Base-by-base conservation (phyloP, 2,113 vertebrate genomes). In the Notiomystis cincta region DNA sequence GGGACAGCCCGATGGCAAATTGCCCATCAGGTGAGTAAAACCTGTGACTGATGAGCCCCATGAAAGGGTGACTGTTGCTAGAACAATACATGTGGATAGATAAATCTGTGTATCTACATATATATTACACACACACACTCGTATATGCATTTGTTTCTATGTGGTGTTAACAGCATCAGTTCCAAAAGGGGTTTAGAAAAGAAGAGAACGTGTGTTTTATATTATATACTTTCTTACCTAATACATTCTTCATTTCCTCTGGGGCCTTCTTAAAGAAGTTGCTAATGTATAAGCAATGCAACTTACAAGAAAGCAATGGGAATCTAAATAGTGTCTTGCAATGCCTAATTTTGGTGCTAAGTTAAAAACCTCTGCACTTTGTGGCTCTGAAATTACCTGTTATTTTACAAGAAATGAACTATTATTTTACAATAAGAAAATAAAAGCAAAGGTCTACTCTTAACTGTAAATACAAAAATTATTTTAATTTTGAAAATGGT, bases 21-120 rank as follows among this genome's bases (percentile, higher is more conserved):
- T 96, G 98, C 98, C 98, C 97, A 95, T 98, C 97, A 94, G 97
- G 97, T 98, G 97, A 97, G 97, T 96, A 83, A 96, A 96, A 95
- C 89, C 85, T 97, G 88, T 19, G 93, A 94, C 90, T 96, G 97
- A 97, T 96, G 94, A 96, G 91, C 95, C 25, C 20, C 90, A 85
- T 97, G 96, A 95, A 93, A 95, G 87, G 88, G 73, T 95, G 94
- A 80, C 94, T 94, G 58, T 90, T 89, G 24, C 60, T 71, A 4
- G 54, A 96, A 84, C 3, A 13, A 48, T 66, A n/a, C 19, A 44
- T 15, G 28, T 27, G 37, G 82, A 33, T 69, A 88, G 45, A 47
- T 73, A n/a, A 5, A 81, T 22, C 64, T 51, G 3, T 47, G 3
- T 66, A 24, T 38, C 64, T 82, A 20, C 22, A 7, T 47, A 57